Conservation (phyloP, 2,797 vertebrate genomes). For the Cyprinodon diabolis region DNA sequence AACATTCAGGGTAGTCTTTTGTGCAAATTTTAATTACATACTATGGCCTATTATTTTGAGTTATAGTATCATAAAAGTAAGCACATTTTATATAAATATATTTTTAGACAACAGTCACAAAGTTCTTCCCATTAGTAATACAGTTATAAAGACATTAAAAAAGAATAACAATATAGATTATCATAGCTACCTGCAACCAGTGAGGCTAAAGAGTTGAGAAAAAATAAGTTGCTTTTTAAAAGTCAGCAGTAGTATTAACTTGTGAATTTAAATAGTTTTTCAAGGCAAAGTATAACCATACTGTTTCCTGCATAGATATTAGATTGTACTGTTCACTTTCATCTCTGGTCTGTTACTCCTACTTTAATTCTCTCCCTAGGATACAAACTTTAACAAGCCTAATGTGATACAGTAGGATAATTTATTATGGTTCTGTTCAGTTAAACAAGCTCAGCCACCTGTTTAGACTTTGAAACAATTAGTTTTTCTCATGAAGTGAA, state of each 20-base stretch:
- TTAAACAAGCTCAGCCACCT: constrained; percentile 34
- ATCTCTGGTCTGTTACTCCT: not conserved
- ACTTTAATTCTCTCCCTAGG: constrained; percentile 12
- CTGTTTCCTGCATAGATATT: constrained; percentile 1
- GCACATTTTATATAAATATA: too few relatives aligned
- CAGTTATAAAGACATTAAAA: too few relatives aligned
- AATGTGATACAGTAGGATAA: constrained; percentile 39
- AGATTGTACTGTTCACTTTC: not conserved
- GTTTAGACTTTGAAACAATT: constrained; percentile 30
- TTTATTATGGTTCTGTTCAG: constrained; percentile 34
- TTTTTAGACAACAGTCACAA: too few relatives aligned
- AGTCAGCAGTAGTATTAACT: too few relatives aligned
- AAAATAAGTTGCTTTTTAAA: not conserved
- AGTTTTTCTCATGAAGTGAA: constrained; percentile 16
- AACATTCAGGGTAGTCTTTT: too few relatives aligned
- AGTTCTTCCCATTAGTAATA: too few relatives aligned
- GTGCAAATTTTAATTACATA: too few relatives aligned
- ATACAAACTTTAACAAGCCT: constrained; percentile 17
- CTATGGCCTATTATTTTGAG: too few relatives aligned
- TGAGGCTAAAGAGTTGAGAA: not conserved
- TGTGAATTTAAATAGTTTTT: not conserved
- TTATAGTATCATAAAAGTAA: too few relatives aligned
- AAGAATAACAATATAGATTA: too few relatives aligned
- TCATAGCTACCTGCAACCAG: too few relatives aligned
- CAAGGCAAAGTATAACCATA: constrained; percentile 2